Evolutionary conservation across 2,113 vertebrate species (phyloP).

Genomic region (Phalacrocorax carbo): DNA sequence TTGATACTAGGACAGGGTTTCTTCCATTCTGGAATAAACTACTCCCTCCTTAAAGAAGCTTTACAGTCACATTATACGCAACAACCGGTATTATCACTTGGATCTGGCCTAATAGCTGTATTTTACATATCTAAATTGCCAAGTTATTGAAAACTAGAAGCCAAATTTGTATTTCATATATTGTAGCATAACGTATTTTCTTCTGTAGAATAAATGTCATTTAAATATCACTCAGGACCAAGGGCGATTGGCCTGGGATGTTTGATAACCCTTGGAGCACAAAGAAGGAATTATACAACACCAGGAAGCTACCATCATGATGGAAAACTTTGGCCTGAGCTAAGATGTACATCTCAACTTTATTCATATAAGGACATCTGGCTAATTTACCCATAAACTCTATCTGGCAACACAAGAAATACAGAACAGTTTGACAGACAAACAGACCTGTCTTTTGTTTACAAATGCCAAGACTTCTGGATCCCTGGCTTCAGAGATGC

Average conservation of each 20-base stretch:
- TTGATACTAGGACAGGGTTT: not conserved
- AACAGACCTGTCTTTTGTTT: not conserved
- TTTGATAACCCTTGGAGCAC: not conserved
- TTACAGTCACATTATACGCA: not conserved
- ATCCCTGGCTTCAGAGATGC: not conserved
- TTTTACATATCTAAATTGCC: not conserved
- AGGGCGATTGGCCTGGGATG: not conserved
- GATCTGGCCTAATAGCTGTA: not conserved
- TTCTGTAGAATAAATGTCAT: not conserved
- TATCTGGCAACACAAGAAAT: not conserved
- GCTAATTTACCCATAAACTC: not conserved
- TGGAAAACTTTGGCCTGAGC: not conserved
- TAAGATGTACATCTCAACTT: not conserved
- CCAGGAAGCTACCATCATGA: not conserved
- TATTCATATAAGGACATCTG: not conserved
- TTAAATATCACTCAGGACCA: not conserved
- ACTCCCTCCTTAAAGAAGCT: not conserved
- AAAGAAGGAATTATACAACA: not conserved
- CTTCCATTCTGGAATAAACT: not conserved
- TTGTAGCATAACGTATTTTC: not conserved
- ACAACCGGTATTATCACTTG: not conserved
- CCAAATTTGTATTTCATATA: not conserved
- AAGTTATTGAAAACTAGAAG: not conserved
- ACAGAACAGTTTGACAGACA: constrained; percentile 1
- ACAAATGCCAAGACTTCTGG: not conserved